Evolutionary conservation across 2,797 vertebrate species (phyloP).

Genomic region (Thamnophis elegans): DNA sequence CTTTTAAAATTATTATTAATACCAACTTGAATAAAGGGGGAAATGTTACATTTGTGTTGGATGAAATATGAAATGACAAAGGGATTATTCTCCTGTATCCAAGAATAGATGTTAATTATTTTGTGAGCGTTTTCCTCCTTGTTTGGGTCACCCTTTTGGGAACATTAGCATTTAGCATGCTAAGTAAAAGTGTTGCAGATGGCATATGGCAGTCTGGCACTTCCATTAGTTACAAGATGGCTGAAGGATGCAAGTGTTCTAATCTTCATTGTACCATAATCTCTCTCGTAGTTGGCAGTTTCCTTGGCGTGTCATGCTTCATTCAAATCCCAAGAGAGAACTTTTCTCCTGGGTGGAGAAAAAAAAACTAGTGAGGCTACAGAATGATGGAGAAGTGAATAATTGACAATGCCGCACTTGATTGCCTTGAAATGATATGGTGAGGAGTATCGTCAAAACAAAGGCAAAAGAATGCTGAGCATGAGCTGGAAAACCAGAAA

Average conservation of each 20-base stretch:
- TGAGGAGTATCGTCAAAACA: background rate
- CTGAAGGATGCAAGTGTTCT: background rate
- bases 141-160: constrained; percentile 19
- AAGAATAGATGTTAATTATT: constrained; percentile 50
- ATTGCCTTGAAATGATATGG: background rate
- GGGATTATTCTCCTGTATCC: constrained; percentile 39
- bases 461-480: background rate
- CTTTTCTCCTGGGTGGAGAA: background rate
- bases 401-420: background rate
- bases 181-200: background rate
- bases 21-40: constrained; percentile 58
- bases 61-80: constrained; percentile 64
- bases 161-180: constrained; percentile 7
- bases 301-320: background rate
- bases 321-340: background rate
- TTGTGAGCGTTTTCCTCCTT: constrained; percentile 34
- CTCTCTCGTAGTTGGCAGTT: background rate
- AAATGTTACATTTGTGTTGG: constrained; percentile 49
- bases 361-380: background rate
- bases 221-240: background rate
- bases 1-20: constrained; percentile 64
- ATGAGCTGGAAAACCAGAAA: background rate
- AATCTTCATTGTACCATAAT: background rate
- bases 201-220: background rate
- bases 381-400: background rate